Conservation (phyloP, 2,888 invertebrate species). For the Mechanitis mazaeus region DNA sequence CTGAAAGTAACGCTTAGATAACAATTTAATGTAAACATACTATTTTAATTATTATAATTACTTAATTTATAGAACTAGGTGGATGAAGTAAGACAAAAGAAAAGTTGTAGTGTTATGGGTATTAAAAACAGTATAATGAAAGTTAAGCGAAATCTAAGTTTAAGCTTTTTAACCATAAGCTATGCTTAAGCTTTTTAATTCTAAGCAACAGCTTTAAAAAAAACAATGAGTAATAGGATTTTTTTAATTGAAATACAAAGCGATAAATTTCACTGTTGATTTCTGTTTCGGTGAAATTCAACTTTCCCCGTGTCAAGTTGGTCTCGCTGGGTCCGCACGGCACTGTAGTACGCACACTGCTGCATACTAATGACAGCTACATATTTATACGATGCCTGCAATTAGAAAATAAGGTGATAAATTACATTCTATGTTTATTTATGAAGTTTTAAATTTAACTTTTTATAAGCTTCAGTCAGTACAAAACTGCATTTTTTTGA, state of each 20-base stretch:
- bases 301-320: constrained; percentile 61
- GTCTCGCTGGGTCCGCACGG: constrained; percentile 55
- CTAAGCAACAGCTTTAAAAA: too few species aligned
- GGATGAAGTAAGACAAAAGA: too few species aligned
- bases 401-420: constrained; percentile 27
- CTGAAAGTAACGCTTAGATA: too few species aligned
- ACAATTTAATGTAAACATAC: too few species aligned
- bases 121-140: too few species aligned
- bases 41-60: too few species aligned
- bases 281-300: constrained; percentile 51
- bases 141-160: too few species aligned
- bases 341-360: constrained; percentile 38
- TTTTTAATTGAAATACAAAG: background rate
- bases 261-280: constrained; percentile 24
- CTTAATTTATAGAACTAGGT: too few species aligned
- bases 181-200: too few species aligned
- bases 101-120: too few species aligned
- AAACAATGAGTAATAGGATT: background rate
- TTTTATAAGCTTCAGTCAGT: background rate
- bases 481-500: too few species aligned
- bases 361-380: constrained; percentile 54
- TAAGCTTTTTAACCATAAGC: too few species aligned
- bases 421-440: constrained; percentile 11
- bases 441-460: background rate
- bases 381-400: constrained; percentile 21